phyloP scores from a whole-genome alignment of 2,113 vertebrate species.

The Oplegnathus fasciatus region DNA sequence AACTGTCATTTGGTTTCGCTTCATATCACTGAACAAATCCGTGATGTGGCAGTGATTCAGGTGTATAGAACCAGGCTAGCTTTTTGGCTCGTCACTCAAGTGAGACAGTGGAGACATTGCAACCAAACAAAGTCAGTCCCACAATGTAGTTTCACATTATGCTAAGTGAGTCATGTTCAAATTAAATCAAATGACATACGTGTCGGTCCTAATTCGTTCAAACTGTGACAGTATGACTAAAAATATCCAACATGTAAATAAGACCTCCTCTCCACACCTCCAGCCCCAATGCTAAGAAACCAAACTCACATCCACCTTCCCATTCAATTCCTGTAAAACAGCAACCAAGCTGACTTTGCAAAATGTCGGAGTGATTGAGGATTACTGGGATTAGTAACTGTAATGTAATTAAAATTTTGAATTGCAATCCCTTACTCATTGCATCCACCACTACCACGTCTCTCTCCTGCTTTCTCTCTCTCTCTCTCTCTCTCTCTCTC shows the following conservation, averaged over 20 bases:
- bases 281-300: not conserved
- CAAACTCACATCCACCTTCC: too few species aligned
- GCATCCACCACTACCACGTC: not conserved
- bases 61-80: not conserved
- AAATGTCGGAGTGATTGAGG: too few species aligned
- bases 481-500: not conserved
- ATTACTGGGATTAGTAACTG: not conserved
- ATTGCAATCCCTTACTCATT: not conserved
- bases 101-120: too few species aligned
- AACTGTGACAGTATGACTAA: not conserved
- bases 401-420: conserved; percentile 3
- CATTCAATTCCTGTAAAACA: too few species aligned
- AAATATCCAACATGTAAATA: not conserved
- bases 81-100: too few species aligned
- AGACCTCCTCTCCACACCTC: not conserved
- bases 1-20: not conserved
- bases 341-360: too few species aligned
- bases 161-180: too few species aligned
- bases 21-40: not conserved
- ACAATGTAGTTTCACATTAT: too few species aligned
- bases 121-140: too few species aligned
- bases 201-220: not conserved
- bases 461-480: not conserved
- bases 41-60: not conserved
- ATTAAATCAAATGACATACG: not conserved